A percentile compares a stretch with the other conserved stretches of the same genome.
Evolutionary conservation across 2,797 vertebrate species (phyloP).

Genomic region (Chrosomus eos): DNA sequence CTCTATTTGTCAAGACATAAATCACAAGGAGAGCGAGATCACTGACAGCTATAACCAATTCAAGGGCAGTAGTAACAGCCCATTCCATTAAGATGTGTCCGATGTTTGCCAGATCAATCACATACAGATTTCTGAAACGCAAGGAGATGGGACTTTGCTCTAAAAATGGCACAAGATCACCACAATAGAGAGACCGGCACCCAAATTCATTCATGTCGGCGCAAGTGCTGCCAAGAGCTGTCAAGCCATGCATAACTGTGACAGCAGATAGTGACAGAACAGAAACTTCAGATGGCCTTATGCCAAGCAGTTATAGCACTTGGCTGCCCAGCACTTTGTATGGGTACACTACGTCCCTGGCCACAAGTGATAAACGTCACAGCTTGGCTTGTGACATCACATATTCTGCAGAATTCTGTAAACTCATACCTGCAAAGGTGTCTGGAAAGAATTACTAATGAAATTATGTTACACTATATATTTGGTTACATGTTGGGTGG

Average conservation of each 20-base stretch:
- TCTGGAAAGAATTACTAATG: not conserved
- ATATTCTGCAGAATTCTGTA: not conserved
- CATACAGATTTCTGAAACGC: not conserved
- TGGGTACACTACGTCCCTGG: slow-evolving; percentile 55
- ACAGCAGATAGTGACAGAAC: not conserved
- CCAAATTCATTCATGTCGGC: slow-evolving; percentile 20
- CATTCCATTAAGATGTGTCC: not conserved
- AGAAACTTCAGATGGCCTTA: slow-evolving; percentile 14
- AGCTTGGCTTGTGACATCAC: not conserved
- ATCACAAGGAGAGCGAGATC: not conserved
- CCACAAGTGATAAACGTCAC: not conserved
- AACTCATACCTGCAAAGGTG: not conserved
- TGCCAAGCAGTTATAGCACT: slow-evolving; percentile 27
- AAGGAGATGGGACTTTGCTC: not conserved
- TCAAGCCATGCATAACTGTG: slow-evolving; percentile 8
- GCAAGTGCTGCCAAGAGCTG: slow-evolving; percentile 4
- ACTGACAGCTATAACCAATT: slow-evolving; percentile 5
- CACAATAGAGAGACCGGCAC: slow-evolving; percentile 15
- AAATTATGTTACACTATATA: not conserved
- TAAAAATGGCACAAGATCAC: slow-evolving; percentile 21
- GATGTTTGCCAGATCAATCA: not conserved
- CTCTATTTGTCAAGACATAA: slow-evolving; percentile 16
- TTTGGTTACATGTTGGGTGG: not conserved
- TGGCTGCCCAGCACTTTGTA: slow-evolving; percentile 6
- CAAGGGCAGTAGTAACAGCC: slow-evolving; percentile 9